phyloP scores from a whole-genome alignment of 2,113 vertebrate species.

The Strigops habroptila region DNA sequence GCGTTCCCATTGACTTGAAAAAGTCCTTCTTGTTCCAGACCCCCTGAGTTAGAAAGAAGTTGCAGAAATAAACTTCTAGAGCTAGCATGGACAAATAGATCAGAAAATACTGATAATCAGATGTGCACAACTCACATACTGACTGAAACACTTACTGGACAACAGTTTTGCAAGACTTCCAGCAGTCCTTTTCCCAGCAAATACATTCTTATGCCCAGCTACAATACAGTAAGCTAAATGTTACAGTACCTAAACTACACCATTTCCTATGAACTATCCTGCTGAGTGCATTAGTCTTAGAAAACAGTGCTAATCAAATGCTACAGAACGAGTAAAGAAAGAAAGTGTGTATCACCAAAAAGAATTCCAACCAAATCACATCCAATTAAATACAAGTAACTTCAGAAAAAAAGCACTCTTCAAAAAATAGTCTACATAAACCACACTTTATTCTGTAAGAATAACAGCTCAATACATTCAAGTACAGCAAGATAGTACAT shows the following conservation, averaged over 20 bases:
- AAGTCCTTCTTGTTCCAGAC: conserved; percentile 94
- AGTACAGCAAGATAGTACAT: conserved; percentile 63
- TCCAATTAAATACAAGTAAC: neutral
- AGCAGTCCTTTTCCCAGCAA: neutral
- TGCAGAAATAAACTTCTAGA: conserved; percentile 14
- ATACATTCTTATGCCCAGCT: neutral
- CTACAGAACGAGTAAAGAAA: neutral
- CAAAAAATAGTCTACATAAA: neutral
- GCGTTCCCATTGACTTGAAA: conserved; percentile 97
- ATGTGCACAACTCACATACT: neutral
- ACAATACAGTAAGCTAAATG: neutral
- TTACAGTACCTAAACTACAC: neutral
- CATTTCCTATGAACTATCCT: neutral
- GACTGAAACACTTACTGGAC: neutral
- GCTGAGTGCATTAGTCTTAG: neutral
- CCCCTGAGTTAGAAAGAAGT: conserved; percentile 71
- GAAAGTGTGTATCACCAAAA: neutral
- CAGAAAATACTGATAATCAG: neutral
- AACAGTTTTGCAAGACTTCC: neutral
- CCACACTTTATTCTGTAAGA: neutral
- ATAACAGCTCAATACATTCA: neutral
- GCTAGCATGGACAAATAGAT: neutral
- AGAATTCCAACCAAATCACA: neutral
- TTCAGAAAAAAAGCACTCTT: neutral
- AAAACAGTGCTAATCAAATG: neutral